These are phyloP conservation scores for Linnaemya tessellans DNA, from an alignment of 2,888 invertebrate genomes.

Conservation along the genomic window DNA sequence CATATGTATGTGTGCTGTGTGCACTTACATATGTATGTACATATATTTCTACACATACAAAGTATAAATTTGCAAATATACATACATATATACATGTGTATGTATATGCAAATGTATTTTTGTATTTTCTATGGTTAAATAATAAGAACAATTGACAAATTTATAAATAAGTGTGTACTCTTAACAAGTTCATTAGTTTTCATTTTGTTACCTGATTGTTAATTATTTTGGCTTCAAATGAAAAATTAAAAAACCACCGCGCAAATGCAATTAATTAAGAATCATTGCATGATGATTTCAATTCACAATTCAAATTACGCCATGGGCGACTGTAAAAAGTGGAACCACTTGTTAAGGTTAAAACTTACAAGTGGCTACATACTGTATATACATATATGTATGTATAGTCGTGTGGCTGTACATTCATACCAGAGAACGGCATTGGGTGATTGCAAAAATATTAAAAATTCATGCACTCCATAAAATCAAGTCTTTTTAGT, in stretches of 20 bases:
- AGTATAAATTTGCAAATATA: background rate
- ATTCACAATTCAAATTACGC: conserved; percentile 26
- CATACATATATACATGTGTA: background rate
- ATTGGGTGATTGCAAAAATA: too few species aligned
- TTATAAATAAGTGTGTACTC: conserved; percentile 22
- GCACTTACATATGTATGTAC: background rate
- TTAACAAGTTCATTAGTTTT: conserved; percentile 58
- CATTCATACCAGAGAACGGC: too few species aligned
- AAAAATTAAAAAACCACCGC: conserved; percentile 13
- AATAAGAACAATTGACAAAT: conserved; percentile 13
- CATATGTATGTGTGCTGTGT: too few species aligned
- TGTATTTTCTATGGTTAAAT: background rate
- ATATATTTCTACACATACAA: too few species aligned
- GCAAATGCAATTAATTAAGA: conserved; percentile 57
- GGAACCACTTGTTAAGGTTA: conserved; percentile 67
- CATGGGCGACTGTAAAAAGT: conserved; percentile 30
- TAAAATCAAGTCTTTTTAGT: too few species aligned
- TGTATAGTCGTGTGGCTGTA: too few species aligned
- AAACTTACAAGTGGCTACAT: conserved; percentile 63
- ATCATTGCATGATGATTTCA: conserved; percentile 31
- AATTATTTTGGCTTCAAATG: conserved; percentile 43
- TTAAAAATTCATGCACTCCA: too few species aligned
- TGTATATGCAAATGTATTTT: background rate
- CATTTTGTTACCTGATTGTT: conserved; percentile 45
- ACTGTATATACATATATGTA: too few species aligned